Conservation (phyloP, 2,113 vertebrate species). For the Microtus richardsoni region DNA sequence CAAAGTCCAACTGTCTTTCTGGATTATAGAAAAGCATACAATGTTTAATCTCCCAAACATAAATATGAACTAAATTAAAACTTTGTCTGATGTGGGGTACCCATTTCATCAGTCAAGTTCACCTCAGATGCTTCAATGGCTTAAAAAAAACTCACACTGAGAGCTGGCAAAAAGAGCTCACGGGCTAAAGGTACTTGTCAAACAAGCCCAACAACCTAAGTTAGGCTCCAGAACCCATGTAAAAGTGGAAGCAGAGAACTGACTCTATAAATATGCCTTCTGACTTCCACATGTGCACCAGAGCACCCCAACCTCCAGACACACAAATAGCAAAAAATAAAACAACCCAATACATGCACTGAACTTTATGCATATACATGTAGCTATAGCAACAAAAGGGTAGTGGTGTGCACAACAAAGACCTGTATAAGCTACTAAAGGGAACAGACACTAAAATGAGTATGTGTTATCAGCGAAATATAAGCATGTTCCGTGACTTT, state of each 20-base stretch:
- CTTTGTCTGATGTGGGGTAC: constrained; percentile 92
- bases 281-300: not conserved
- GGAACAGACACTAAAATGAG: not conserved
- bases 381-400: not conserved
- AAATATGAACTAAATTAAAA: constrained; percentile 23
- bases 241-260: not conserved
- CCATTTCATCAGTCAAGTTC: constrained; percentile 92
- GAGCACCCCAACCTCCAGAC: not conserved
- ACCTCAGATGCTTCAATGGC: constrained; percentile 89
- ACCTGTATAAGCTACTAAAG: not conserved
- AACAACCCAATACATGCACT: not conserved
- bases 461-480: not conserved
- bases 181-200: not conserved
- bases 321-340: not conserved
- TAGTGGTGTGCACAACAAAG: not conserved
- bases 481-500: not conserved
- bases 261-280: not conserved
- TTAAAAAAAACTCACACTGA: not conserved
- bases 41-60: not conserved
- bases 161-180: not conserved
- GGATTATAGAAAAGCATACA: not conserved
- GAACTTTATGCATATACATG: not conserved
- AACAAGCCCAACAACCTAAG: not conserved
- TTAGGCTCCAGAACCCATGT: not conserved
- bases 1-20: constrained; percentile 19